phyloP scores from a whole-genome alignment of 2,113 vertebrate species.

The Xiphias gladius region DNA sequence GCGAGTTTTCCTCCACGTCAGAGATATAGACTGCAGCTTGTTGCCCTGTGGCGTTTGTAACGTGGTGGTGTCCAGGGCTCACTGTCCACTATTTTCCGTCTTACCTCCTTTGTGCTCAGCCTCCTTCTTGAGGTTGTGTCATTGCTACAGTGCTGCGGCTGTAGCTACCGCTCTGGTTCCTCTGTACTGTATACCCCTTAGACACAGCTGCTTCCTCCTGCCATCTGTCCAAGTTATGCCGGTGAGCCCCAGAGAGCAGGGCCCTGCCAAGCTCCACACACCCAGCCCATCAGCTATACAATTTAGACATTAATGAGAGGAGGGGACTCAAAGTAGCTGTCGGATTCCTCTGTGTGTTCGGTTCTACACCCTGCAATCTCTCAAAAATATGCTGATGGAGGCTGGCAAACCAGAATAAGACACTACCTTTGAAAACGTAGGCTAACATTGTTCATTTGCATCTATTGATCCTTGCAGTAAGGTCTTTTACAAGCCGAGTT shows the following conservation, averaged over 20 bases:
- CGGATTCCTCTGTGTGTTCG: constrained; percentile 31
- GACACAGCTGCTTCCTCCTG: constrained; percentile 67
- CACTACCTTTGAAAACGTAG: neutral
- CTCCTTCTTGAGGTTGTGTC: constrained; percentile 49
- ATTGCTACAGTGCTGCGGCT: constrained; percentile 15
- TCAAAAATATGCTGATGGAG: constrained; percentile 16
- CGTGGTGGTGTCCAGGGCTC: neutral
- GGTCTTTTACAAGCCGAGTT: constrained; percentile 11
- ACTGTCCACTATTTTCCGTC: constrained; percentile 34
- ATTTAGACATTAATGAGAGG: constrained; percentile 75
- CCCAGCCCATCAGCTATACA: constrained; percentile 60
- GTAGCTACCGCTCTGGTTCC: neutral
- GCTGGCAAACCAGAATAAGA: neutral
- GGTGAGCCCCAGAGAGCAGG: constrained; percentile 60
- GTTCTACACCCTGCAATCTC: neutral
- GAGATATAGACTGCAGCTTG: constrained; percentile 3
- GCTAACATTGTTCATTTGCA: constrained; percentile 15
- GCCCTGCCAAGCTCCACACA: constrained; percentile 56
- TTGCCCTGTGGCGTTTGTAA: neutral
- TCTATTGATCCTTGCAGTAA: constrained; percentile 31
- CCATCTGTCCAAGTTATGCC: constrained; percentile 74
- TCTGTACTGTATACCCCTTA: constrained; percentile 44
- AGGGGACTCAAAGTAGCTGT: constrained; percentile 56
- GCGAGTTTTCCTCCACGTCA: neutral
- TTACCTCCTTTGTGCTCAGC: constrained; percentile 30